Evolutionary conservation across 2,797 vertebrate genomes (phyloP).

Genomic region (Acanthiza pusilla): DNA sequence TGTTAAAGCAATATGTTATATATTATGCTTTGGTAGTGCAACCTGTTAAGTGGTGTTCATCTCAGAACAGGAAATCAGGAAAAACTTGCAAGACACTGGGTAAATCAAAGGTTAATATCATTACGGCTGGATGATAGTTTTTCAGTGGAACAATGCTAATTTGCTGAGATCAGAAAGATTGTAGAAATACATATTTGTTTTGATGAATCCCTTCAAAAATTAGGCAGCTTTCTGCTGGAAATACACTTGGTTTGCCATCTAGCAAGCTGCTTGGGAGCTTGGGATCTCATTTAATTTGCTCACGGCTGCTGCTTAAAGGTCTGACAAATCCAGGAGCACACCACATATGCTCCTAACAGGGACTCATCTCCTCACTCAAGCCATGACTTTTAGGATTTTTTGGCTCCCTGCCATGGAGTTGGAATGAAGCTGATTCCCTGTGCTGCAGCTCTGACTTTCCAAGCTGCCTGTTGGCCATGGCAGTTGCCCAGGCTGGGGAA

Average conservation of each 20-base stretch:
- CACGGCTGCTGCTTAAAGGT: not conserved
- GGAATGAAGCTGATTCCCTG: not conserved
- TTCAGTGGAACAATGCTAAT: not conserved
- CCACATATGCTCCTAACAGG: not conserved
- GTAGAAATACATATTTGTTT: not conserved
- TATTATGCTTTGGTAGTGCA: not conserved
- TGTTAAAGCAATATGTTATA: not conserved
- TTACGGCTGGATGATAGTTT: not conserved
- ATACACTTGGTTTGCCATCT: not conserved
- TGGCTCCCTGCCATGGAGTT: not conserved
- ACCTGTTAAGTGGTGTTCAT: rapidly evolving
- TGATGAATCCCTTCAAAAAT: not conserved
- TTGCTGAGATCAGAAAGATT: not conserved
- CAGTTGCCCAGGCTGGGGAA: not conserved
- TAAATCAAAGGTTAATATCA: not conserved
- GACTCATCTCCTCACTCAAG: not conserved
- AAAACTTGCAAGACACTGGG: not conserved
- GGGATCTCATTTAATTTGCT: not conserved
- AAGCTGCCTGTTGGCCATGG: not conserved
- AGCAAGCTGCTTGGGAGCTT: not conserved
- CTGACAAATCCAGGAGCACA: not conserved
- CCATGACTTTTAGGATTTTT: not conserved
- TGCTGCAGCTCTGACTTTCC: not conserved
- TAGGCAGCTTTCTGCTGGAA: not conserved
- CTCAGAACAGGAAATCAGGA: not conserved